Base-by-base conservation (phyloP, 37 sponge, comb jelly and placozoan species). In the Beroe ovata region DNA sequence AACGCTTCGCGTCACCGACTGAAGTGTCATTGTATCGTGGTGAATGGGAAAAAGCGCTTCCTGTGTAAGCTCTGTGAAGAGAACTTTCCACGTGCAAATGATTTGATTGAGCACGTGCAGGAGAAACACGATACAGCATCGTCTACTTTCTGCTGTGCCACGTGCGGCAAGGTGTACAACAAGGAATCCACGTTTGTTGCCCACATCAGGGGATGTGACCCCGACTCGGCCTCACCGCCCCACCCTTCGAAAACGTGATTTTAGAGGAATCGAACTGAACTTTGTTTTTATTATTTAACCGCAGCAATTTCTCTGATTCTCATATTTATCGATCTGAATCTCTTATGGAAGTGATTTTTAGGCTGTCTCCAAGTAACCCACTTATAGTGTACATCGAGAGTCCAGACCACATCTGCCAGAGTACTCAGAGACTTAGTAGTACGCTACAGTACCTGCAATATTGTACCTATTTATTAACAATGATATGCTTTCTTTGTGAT, bases 91-190 rank as follows among this genome's bases (percentile, higher is more conserved):
- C 42, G 84, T 14, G 84, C 84, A n/a, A 54, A 77, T 16, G 84
- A 77, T 38, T 54, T 77, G 47, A 77, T 77, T 6, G 84, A 77
- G 22, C 84, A 77, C 29, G 84, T 77, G 42, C 84, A 77, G 38
- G 84, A 77, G 54, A n/a, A 77, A n/a, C 84, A 77, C 47, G 84
- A 40, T 25, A 36, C 42, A 1, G 84, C 84, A 1, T 21, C 84
- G 2, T 21, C 54, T 35, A 77, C 84, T 19, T 77, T 77, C 54
- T 77, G 84, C 28, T 77, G 84, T 36, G 54, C 84, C 22, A 77
- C 84, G 1, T 77, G 84, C 33, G 84, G 84, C 36, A 77, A 77
- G 38, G 84, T 77, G 28, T 77, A 77, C 54, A 77, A 77, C 84
- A 77, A 77, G 54, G 84, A 77, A 25, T 42, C 54, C 1, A 77